Evolutionary conservation across 2,113 vertebrate genomes (phyloP), one percentile per base, ranked within the genome.

Genomic region (Strix aluco): DNA sequence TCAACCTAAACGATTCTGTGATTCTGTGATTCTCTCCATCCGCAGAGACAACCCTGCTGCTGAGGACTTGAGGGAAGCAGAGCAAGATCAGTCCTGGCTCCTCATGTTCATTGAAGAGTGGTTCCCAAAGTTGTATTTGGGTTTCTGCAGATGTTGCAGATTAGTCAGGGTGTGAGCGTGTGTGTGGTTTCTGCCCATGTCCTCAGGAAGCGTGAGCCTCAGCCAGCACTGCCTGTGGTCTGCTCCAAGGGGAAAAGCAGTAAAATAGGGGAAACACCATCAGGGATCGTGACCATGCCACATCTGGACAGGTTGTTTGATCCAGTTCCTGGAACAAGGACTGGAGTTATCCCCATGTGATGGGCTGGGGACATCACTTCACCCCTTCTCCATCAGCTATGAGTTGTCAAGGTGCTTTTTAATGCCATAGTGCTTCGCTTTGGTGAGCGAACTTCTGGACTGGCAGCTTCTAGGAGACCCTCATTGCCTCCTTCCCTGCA

Each of bases 201-300:
- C 26, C 69, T 55, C 42, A 21, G 30, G 71, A 82, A 78, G n/a
- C 3, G 3, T 38, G 40, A 90, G 71, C 74, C 57, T 61, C 2
- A 4, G 46, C 40, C 79, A 18, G 27, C 1, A 0, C 54, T n/a
- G 11, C 15, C 44, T 74, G 34, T 78, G 75, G 30, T 51, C 34
- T 77, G 12, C 73, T 81, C 19, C 4, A 4, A 54, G 51, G 67
- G 46, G 18, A 44, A n/a, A 65, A 86, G 62, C 74, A 80, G n/a
- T 3, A 2, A 52, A 73, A 61, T 3, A 25, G 20, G 75, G 27
- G 17, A 40, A n/a, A 15, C 26, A 30, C 44, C 66, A 21, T 14
- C 34, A 75, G n/a, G 36, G 20, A 16, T 40, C 0, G 0, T 58
- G n/a, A 42, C 86, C 5, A 2, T 55, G 66, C 22, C 74, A 20